These are phyloP conservation scores for Mus spicilegus DNA, from an alignment of 2,113 vertebrate species.

Conservation along the genomic window DNA sequence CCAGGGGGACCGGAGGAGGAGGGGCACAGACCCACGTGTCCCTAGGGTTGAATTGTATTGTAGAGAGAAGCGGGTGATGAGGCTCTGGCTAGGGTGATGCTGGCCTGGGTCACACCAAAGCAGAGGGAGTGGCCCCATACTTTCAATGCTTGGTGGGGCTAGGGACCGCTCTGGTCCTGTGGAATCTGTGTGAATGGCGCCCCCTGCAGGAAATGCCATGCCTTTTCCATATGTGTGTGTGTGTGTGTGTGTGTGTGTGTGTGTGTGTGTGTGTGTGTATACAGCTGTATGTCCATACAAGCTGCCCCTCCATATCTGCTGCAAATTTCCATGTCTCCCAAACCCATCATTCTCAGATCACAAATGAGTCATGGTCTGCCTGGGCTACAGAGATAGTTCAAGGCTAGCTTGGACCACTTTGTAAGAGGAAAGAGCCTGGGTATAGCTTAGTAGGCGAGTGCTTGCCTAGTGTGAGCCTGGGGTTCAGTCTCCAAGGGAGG, in stretches of 20 bases:
- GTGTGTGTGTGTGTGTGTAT: background rate
- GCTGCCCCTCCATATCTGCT: background rate
- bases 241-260: background rate
- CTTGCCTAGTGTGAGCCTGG: background rate
- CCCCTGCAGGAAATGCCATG: constrained; percentile 68
- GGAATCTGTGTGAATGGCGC: constrained; percentile 62
- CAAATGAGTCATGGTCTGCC: background rate
- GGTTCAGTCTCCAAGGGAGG: background rate
- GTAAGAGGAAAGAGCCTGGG: background rate
- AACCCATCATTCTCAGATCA: background rate
- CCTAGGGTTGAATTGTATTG: no score
- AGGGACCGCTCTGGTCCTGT: background rate
- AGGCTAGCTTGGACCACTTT: background rate
- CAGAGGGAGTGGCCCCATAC: background rate
- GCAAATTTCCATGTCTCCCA: background rate
- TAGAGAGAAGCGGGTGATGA: background rate
- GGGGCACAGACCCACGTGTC: no score
- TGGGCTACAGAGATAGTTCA: background rate
- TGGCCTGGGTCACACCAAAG: background rate
- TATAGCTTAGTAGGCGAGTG: background rate
- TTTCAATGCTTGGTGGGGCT: background rate
- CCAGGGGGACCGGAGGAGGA: no score
- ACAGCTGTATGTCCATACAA: background rate
- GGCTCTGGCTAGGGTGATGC: background rate
- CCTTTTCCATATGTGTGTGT: background rate